These are phyloP conservation scores for Apostichopus japonicus DNA, from an alignment of 35 echinoderm and acorn worm species.

Conservation along the genomic window DNA sequence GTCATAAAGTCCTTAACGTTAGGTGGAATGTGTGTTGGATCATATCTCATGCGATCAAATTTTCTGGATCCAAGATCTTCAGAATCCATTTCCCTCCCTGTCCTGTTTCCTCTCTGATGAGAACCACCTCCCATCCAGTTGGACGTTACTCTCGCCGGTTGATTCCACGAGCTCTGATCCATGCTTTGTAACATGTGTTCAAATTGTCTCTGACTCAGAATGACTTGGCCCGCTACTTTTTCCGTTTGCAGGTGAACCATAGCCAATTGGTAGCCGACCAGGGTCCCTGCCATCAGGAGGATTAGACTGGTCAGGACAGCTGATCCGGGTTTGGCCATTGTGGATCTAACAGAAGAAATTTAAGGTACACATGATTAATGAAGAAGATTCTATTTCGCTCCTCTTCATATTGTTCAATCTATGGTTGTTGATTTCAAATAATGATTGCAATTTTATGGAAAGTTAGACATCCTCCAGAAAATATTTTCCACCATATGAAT, in stretches of 20 bases:
- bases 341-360: background rate
- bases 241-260: conserved; percentile 41
- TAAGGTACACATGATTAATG: no score
- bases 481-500: no score
- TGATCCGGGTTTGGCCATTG: background rate
- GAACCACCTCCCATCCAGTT: background rate
- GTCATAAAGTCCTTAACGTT: background rate
- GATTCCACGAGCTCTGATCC: conserved; percentile 30
- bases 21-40: background rate
- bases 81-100: background rate
- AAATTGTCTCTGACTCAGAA: conserved; percentile 44
- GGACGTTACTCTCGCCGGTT: background rate
- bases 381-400: no score
- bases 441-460: no score
- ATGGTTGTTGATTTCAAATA: no score
- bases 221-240: conserved; percentile 44
- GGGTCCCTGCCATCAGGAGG: background rate
- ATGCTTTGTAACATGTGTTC: conserved; percentile 38
- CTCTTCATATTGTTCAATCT: no score
- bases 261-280: conserved; percentile 27
- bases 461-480: no score
- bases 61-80: background rate
- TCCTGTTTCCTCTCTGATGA: background rate
- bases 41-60: background rate
- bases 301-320: background rate